Evolutionary conservation across 2,888 invertebrate species (phyloP), one percentile per base, ranked within the genome.

Genomic region (Microctonus aethiopoides): DNA sequence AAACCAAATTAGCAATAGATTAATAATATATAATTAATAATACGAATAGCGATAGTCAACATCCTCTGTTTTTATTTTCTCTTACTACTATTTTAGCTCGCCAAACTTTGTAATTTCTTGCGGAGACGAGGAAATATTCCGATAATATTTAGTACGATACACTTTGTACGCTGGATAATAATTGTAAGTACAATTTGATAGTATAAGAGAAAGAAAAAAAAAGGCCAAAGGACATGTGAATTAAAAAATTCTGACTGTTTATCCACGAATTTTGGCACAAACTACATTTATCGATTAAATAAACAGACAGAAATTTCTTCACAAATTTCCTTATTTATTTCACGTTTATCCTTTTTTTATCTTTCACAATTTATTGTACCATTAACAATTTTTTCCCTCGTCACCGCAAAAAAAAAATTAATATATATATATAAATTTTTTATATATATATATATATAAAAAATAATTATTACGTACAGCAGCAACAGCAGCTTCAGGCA

Each of bases 1-100:
- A 83, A 84, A 84, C 80, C 83, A 83, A 84, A 72, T 76, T 77
- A 76, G 73, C 75, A 76, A 76, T 77, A 79, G 73, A 78, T 76
- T 77, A 76, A 74, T 76, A 73, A 46, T 46, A 46, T 46, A 74
- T 72, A 70, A 73, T 71, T 73, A 74, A 75, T 75, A 81, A 81
- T 83, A 81, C 78, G 77, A 80, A 81, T 79, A 83, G 78, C 80
- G 72, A 80, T 78, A 72, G 59, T 66, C 62, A 46, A 46, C 46
- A 46, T 46, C 3, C 9, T 46, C 6, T 46, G 46, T 46, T 46
- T 20, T n/a, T n/a, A n/a, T n/a, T n/a, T n/a, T n/a, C n/a, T n/a
- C n/a, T n/a, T n/a, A n/a, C n/a, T 46, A 65, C 70, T 68, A 56
- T 32, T 51, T 66, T 46, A 36, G 20, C 36, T 41, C 65, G 56